These are phyloP conservation scores for Harpalus rufipes DNA, from an alignment of 2,888 invertebrate genomes.

Conservation along the genomic window DNA sequence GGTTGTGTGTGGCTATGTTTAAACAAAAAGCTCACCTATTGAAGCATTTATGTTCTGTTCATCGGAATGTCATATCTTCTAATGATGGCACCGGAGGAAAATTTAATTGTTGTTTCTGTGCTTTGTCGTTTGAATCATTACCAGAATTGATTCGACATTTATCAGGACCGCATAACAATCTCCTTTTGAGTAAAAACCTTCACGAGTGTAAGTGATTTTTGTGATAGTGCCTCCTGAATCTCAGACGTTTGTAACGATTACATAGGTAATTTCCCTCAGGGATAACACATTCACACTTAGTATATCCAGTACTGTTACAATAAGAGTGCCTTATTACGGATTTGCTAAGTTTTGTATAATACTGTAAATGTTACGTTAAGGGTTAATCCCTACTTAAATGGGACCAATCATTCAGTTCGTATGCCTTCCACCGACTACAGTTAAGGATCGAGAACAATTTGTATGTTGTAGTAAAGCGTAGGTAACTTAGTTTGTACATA, in stretches of 20 bases:
- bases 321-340: slow-evolving; percentile 56
- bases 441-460: slow-evolving; percentile 64
- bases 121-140: slow-evolving; percentile 90
- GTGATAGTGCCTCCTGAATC: slow-evolving; percentile 73
- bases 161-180: slow-evolving; percentile 92
- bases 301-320: slow-evolving; percentile 45
- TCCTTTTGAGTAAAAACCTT: slow-evolving; percentile 91
- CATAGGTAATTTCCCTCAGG: slow-evolving; percentile 66
- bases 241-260: slow-evolving; percentile 65
- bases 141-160: slow-evolving; percentile 92
- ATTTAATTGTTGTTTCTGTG: slow-evolving; percentile 93
- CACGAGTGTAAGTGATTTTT: slow-evolving; percentile 81
- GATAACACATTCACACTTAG: slow-evolving; percentile 59
- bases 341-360: slow-evolving; percentile 43
- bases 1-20: slow-evolving; percentile 94
- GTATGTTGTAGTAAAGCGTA: slow-evolving; percentile 59
- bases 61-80: slow-evolving; percentile 92
- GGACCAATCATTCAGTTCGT: slow-evolving; percentile 66
- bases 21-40: slow-evolving; percentile 93
- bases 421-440: slow-evolving; percentile 67
- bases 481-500: slow-evolving; percentile 54
- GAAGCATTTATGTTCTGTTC: slow-evolving; percentile 93
- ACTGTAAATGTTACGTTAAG: slow-evolving; percentile 51
- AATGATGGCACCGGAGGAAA: slow-evolving; percentile 87
- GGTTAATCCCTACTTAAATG: slow-evolving; percentile 53